A percentile compares a stretch with the other conserved stretches of the same genome.
Evolutionary conservation across 2,797 vertebrate genomes (phyloP).

Genomic region (Poliocrania exsul): DNA sequence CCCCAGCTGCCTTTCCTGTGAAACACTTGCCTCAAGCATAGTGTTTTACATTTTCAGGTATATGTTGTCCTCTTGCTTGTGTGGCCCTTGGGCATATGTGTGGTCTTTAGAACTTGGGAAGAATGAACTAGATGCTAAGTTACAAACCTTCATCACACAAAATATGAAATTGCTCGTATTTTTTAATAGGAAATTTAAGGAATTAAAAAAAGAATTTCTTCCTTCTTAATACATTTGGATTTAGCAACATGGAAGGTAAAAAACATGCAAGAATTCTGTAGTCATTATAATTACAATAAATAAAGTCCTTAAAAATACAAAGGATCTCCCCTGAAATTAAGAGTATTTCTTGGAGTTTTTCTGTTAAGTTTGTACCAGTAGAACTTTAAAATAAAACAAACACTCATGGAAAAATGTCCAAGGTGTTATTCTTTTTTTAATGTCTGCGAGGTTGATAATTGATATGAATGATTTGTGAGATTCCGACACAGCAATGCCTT

Average conservation of each 20-base stretch:
- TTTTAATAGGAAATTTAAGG: not conserved
- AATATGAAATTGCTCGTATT: not conserved
- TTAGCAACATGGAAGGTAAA: not conserved
- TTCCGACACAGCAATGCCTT: not conserved
- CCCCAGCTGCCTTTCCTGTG: not conserved
- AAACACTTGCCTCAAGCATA: rapidly evolving
- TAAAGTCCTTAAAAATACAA: not conserved
- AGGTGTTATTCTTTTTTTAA: not conserved
- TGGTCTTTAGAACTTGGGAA: not conserved
- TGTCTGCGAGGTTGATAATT: constrained; percentile 38
- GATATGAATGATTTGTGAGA: constrained; percentile 32
- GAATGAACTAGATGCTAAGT: not conserved
- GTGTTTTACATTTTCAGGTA: not conserved
- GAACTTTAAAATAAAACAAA: not conserved
- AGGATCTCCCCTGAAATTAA: not conserved
- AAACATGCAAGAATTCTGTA: not conserved
- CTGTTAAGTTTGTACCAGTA: not conserved
- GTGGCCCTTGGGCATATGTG: not conserved
- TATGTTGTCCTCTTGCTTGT: not conserved
- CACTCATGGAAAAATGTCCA: not conserved
- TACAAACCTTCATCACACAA: not conserved
- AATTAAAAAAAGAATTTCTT: not conserved
- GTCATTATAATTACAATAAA: not conserved
- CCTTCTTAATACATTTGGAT: not conserved
- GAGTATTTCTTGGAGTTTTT: not conserved